A percentile compares a stretch with the other conserved stretches of the same genome.
These are phyloP conservation scores for Alloplasta piceator DNA, from an alignment of 2,888 invertebrate genomes.

Conservation along the genomic window DNA sequence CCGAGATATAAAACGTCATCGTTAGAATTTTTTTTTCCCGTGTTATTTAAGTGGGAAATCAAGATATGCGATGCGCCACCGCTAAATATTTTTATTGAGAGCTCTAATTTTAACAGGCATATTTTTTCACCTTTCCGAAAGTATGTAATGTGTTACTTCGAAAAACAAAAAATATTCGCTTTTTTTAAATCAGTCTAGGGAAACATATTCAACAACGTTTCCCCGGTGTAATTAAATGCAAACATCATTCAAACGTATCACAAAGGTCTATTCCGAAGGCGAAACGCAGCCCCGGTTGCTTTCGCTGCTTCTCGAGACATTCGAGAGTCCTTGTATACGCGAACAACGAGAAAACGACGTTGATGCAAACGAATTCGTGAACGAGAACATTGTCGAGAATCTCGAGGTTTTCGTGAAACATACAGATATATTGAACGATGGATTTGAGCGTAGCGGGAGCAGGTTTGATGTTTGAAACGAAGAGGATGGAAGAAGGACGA, in stretches of 20 bases:
- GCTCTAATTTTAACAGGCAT: too few species aligned
- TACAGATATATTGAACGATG: slow-evolving; percentile 20
- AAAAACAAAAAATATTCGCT: too few species aligned
- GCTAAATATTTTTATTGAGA: too few species aligned
- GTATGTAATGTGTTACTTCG: too few species aligned
- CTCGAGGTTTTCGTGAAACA: slow-evolving; percentile 3
- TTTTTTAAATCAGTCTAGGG: too few species aligned
- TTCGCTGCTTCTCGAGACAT: neutral
- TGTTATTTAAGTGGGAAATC: too few species aligned
- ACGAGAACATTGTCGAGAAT: slow-evolving; percentile 5
- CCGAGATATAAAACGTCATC: too few species aligned
- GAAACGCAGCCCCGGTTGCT: too few species aligned
- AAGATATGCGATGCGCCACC: too few species aligned
- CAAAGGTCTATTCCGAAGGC: neutral
- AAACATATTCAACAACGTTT: slow-evolving; percentile 25
- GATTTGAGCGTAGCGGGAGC: slow-evolving; percentile 7
- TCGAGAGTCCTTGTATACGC: neutral
- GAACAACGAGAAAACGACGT: slow-evolving; percentile 12
- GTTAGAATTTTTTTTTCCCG: too few species aligned
- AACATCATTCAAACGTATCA: slow-evolving; percentile 42
- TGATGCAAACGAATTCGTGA: slow-evolving; percentile 42
- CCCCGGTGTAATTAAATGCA: slow-evolving; percentile 44
- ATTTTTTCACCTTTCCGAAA: too few species aligned
- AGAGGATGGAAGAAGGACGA: slow-evolving; percentile 32
- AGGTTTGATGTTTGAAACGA: neutral